Percentiles rank a stretch among this genome's conserved stretches.
phyloP scores from a whole-genome alignment of 1,140 invertebrate genomes.

The Coptotermes formosanus region DNA sequence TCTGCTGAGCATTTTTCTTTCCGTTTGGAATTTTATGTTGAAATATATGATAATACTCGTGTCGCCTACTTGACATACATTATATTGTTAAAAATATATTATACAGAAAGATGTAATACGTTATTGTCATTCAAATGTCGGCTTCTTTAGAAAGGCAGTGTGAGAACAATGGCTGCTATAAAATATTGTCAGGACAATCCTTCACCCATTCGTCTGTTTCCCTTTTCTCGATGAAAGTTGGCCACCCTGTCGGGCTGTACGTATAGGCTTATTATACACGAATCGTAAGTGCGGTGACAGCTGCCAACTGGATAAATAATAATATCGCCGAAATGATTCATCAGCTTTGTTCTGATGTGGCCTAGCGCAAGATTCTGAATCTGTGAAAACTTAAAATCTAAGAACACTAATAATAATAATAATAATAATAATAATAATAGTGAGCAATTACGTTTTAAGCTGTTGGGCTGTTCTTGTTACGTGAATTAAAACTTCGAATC shows the following conservation, averaged over 20 bases:
- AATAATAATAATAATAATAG: no score
- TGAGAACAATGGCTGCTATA: not conserved
- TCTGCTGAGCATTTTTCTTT: no score
- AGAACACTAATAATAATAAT: no score
- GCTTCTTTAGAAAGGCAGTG: not conserved
- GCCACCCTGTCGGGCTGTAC: not conserved
- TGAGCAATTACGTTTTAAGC: no score
- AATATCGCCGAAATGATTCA: no score
- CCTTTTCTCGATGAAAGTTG: not conserved
- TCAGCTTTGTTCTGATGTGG: no score
- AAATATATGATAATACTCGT: not conserved
- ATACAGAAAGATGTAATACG: not conserved
- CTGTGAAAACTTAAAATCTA: no score
- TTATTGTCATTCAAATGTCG: not conserved
- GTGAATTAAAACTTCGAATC: no score
- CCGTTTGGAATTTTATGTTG: not conserved
- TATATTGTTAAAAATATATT: not conserved
- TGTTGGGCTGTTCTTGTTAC: no score
- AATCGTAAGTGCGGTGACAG: not conserved
- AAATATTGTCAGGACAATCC: not conserved
- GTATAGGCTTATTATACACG: not conserved
- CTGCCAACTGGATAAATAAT: not conserved
- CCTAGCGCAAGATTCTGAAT: no score
- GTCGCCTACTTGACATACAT: not conserved
- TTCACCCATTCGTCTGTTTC: not conserved